A percentile compares a stretch with the other conserved stretches of the same genome.
phyloP scores from a whole-genome alignment of 2,113 vertebrate genomes.

The Cynocephalus volans region DNA sequence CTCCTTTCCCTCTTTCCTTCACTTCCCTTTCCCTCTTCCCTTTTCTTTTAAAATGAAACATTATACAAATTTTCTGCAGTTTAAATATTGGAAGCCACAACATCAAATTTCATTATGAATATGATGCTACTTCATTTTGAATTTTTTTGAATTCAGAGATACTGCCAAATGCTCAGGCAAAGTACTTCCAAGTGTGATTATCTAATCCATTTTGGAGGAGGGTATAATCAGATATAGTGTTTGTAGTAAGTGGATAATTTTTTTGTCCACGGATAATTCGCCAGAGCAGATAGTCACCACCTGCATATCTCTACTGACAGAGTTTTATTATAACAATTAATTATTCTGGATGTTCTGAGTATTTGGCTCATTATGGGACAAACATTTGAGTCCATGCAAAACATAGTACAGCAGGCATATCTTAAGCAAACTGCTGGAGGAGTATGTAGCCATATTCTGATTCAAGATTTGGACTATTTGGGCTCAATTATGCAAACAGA shows the following conservation, averaged over 20 bases:
- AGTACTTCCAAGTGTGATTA: conserved; percentile 58
- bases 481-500: not conserved
- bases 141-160: conserved; percentile 68
- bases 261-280: conserved; percentile 76
- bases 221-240: conserved; percentile 73
- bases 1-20: not conserved
- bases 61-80: not conserved
- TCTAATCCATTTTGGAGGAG: conserved; percentile 53
- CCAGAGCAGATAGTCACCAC: conserved; percentile 52
- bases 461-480: not conserved
- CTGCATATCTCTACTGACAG: conserved; percentile 61
- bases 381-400: conserved; percentile 52
- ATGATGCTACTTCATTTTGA: conserved; percentile 52
- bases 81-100: not conserved
- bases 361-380: conserved; percentile 67
- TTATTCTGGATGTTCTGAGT: not conserved
- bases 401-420: not conserved
- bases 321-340: conserved; percentile 62
- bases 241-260: conserved; percentile 68
- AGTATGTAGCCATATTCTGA: not conserved
- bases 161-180: conserved; percentile 59
- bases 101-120: conserved; percentile 76
- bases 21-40: not conserved
- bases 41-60: conserved; percentile 13
- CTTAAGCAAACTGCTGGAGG: not conserved